phyloP scores from a whole-genome alignment of 2,797 vertebrate species.

The Masticophis lateralis region DNA sequence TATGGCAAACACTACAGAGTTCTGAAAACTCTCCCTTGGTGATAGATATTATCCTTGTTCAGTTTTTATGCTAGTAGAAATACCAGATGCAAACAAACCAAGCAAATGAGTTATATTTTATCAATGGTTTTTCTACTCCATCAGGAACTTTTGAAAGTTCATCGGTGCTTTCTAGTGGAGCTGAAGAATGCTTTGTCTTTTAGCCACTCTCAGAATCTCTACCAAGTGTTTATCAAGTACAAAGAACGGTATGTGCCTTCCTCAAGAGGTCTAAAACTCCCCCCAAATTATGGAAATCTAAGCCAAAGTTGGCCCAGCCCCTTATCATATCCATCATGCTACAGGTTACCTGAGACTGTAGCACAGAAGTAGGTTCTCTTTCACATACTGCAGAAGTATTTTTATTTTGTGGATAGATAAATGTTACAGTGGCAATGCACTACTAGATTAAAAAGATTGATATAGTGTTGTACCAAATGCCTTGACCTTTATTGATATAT shows the following conservation, averaged over 20 bases:
- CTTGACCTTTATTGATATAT: background rate
- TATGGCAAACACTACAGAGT: background rate
- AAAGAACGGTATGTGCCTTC: slow-evolving; percentile 80
- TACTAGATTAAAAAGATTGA: background rate
- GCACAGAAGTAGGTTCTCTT: background rate
- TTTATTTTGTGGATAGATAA: background rate
- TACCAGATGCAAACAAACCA: background rate
- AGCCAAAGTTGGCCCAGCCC: background rate
- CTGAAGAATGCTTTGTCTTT: slow-evolving; percentile 72
- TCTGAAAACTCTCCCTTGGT: background rate
- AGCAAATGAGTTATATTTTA: background rate
- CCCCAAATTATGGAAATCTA: background rate
- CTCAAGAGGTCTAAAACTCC: background rate
- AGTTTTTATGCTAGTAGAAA: background rate
- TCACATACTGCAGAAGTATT: background rate
- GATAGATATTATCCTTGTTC: background rate
- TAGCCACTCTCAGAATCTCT: slow-evolving; percentile 70
- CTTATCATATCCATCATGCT: background rate
- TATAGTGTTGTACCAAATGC: background rate
- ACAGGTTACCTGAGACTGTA: background rate
- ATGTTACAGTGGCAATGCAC: background rate
- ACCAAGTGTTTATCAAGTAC: slow-evolving; percentile 86
- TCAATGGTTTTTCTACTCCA: no score
- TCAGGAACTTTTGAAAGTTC: slow-evolving; percentile 82
- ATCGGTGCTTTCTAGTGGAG: slow-evolving; percentile 77